These are phyloP conservation scores for Masticophis lateralis DNA, from an alignment of 2,797 vertebrate species.

Conservation along the genomic window DNA sequence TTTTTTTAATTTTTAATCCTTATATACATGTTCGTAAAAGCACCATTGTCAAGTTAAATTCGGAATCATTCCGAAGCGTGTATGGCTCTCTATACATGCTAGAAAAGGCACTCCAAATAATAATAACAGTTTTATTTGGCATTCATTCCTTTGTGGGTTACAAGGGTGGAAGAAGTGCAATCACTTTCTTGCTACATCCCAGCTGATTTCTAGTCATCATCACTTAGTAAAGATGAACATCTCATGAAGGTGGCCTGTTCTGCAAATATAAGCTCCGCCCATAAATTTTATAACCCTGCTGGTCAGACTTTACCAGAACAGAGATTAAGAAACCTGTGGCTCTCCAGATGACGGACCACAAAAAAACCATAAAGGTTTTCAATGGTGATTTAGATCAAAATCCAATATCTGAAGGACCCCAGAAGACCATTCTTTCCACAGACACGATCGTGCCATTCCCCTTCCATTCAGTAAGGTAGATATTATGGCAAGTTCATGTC, in stretches of 20 bases:
- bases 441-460: background rate
- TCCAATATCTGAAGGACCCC: background rate
- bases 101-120: conserved; percentile 8
- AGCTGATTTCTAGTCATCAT: background rate
- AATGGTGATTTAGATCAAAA: background rate
- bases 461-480: background rate
- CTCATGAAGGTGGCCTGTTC: background rate
- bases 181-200: background rate
- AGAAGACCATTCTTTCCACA: background rate
- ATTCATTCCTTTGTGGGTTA: background rate
- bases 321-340: background rate
- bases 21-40: conserved; percentile 1
- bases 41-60: conserved; percentile 13
- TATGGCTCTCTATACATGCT: background rate
- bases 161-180: background rate
- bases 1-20: background rate
- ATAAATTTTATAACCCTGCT: background rate
- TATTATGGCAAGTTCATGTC: background rate
- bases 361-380: background rate
- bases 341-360: background rate
- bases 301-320: background rate
- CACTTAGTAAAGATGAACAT: background rate
- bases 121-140: background rate
- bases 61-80: background rate
- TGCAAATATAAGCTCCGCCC: background rate